These are phyloP conservation scores for Sarcophilus harrisii DNA, from an alignment of 2,797 vertebrate species.

Conservation along the genomic window DNA sequence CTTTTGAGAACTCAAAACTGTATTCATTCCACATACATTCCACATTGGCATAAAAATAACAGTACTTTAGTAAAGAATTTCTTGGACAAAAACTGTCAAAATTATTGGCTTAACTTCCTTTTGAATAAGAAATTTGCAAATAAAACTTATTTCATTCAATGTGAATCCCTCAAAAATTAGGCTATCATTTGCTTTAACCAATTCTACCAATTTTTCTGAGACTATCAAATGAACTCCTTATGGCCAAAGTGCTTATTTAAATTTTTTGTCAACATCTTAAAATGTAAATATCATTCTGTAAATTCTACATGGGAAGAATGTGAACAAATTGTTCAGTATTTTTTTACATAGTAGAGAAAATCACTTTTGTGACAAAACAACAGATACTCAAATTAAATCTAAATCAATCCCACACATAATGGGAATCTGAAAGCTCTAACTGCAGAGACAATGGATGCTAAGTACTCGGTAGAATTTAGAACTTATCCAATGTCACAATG, in stretches of 20 bases:
- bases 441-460: not conserved
- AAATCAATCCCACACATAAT: not conserved
- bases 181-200: not conserved
- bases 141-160: not conserved
- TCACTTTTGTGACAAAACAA: not conserved
- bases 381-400: slow-evolving; percentile 10
- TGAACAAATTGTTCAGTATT: not conserved
- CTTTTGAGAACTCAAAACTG: not conserved
- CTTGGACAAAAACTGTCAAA: not conserved
- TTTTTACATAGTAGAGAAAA: not conserved
- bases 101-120: not conserved
- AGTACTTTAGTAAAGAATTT: not conserved
- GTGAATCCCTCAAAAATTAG: not conserved
- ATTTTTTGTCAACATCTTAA: not conserved
- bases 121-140: slow-evolving; percentile 5
- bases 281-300: not conserved
- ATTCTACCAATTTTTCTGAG: slow-evolving; percentile 26
- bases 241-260: not conserved
- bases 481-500: not conserved
- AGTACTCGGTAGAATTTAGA: not conserved
- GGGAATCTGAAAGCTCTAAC: slow-evolving; percentile 28
- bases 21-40: not conserved
- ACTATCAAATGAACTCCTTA: not conserved
- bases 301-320: not conserved
- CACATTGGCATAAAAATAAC: not conserved